phyloP scores from a whole-genome alignment of 1,140 invertebrate genomes.

The Leptoteleia sp. region DNA sequence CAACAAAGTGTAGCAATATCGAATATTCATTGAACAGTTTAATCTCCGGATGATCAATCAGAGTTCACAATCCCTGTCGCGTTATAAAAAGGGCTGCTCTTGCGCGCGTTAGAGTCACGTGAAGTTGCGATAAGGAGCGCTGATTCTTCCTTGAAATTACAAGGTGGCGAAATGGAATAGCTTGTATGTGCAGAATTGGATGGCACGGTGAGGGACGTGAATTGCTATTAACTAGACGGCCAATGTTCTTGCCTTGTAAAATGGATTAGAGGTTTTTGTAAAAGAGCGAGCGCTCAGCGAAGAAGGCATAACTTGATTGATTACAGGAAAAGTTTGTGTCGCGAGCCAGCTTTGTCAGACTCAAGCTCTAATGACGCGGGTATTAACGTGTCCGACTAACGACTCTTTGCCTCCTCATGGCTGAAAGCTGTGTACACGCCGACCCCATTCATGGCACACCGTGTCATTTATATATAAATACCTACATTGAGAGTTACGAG shows the following conservation, averaged over 20 bases:
- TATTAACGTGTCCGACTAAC: constrained; percentile 53
- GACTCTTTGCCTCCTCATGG: constrained; percentile 45
- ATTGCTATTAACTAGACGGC: constrained; percentile 45
- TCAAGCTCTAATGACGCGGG: constrained; percentile 43
- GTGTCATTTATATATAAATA: constrained; percentile 58
- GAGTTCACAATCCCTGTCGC: constrained; percentile 56
- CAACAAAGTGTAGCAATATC: constrained; percentile 17
- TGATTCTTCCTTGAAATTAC: constrained; percentile 42
- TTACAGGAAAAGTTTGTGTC: constrained; percentile 56
- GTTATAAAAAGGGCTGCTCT: constrained; percentile 47
- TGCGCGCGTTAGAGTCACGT: constrained; percentile 28
- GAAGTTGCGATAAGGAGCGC: constrained; percentile 46
- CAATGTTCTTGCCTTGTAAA: constrained; percentile 56
- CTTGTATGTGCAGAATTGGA: constrained; percentile 35
- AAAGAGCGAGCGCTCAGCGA: constrained; percentile 33
- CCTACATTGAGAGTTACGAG: constrained; percentile 29
- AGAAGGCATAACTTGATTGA: constrained; percentile 64
- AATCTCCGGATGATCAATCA: constrained; percentile 52
- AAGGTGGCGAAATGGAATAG: constrained; percentile 43
- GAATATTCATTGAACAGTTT: constrained; percentile 36
- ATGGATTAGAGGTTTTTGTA: constrained; percentile 56
- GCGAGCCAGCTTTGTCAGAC: constrained; percentile 31
- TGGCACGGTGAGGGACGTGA: constrained; percentile 35
- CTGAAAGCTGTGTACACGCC: constrained; percentile 38
- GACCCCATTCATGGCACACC: constrained; percentile 40